Base-by-base conservation (phyloP, 2,888 invertebrate genomes). In the Lycocerus yunnanus region DNA sequence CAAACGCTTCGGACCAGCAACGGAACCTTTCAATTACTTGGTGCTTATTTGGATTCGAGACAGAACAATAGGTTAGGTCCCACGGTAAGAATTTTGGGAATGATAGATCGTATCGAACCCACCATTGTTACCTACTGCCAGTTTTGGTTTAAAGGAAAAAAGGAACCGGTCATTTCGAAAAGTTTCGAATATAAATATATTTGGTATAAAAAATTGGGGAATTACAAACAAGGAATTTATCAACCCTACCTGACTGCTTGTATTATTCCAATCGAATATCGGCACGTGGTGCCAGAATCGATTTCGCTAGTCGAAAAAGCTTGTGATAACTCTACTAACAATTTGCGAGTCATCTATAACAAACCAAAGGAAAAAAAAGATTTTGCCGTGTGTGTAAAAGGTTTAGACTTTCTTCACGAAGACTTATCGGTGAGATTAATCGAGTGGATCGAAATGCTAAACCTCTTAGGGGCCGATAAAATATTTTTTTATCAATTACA, bases 161-260 rank as follows among this genome's bases (percentile, higher is more conserved):
- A 92, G 79, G 94, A 94, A 82, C 95, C 96, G 0, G 93, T 93
- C 21, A 91, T 95, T 20, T 92, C 94, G 14, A 93, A 94, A 84
- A 93, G 93, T 15, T 92, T 95, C 81, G 96, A 96, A 87, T 97
- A 97, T 88, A 96, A 96, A 86, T 97, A 97, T 86, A 95, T 97
- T 81, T 97, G 97, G 97, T 95, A 95, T 86, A 93, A 93, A 82
- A 96, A 96, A 87, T 97, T 97, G 97, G 97, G 97, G 74, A 97
- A 97, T 88, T 96, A 96, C 88, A 94, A 95, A 84, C 95, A 96
- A 86, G 94, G 94, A 69, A 94, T 96, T 78, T 95, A 96, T 85
- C 97, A 97, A 88, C 97, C 97, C 0, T 97, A 96, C 86, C 89
- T 97, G 80, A 92, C 95, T 78, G 95, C 96, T 15, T 97, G 97